Percentiles rank a stretch among this genome's conserved stretches.
Conservation (phyloP, 2,888 invertebrate genomes). For the Acanthococcus lagerstroemiae region DNA sequence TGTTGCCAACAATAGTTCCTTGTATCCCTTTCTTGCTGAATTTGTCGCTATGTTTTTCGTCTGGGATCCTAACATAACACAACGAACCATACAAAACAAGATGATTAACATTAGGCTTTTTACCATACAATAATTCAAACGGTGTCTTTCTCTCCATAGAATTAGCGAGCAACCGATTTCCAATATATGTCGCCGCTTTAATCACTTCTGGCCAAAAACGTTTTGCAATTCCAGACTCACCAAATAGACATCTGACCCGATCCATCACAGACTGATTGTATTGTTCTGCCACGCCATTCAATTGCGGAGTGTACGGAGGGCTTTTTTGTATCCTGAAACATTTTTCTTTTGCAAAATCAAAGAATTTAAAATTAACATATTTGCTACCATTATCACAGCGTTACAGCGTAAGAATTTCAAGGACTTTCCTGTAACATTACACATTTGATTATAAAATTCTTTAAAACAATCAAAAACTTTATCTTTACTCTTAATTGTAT, state of each 20-base stretch:
- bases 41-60: neutral
- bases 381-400: slow-evolving; percentile 15
- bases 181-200: neutral
- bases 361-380: slow-evolving; percentile 3
- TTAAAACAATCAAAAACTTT: neutral
- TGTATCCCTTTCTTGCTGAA: neutral
- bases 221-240: neutral
- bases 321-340: neutral
- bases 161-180: neutral
- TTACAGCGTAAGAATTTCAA: neutral
- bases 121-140: neutral
- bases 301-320: neutral
- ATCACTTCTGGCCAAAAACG: slow-evolving; percentile 1
- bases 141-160: neutral
- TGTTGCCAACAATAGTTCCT: neutral
- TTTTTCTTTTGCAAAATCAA: neutral
- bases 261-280: neutral
- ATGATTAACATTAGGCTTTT: slow-evolving; percentile 3
- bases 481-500: neutral
- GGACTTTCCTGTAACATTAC: neutral
- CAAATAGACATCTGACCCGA: slow-evolving; percentile 2
- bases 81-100: neutral
- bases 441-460: neutral
- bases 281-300: slow-evolving; percentile 8
- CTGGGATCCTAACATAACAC: neutral